Percentiles rank a stretch among this genome's conserved stretches.
These are phyloP conservation scores for Spisula subtruncata DNA, from an alignment of 2,888 invertebrate genomes.

Conservation along the genomic window DNA sequence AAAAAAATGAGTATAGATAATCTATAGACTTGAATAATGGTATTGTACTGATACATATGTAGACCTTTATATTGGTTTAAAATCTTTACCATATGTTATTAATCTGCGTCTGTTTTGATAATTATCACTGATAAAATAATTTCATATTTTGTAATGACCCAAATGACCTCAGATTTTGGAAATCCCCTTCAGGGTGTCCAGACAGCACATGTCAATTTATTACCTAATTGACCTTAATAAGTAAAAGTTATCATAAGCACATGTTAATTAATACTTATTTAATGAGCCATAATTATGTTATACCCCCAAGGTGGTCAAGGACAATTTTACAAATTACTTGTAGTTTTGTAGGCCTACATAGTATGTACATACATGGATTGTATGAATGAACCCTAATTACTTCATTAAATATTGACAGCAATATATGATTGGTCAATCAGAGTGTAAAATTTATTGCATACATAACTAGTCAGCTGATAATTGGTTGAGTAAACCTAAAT, in stretches of 20 bases:
- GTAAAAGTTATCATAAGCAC: slow-evolving; percentile 36
- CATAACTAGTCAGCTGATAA: background rate
- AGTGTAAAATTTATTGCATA: background rate
- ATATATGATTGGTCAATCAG: background rate
- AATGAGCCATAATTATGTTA: background rate
- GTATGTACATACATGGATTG: too few species aligned
- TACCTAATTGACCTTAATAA: slow-evolving; percentile 34
- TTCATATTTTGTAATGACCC: background rate
- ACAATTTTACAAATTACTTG: slow-evolving; percentile 45
- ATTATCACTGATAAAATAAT: background rate
- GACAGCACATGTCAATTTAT: slow-evolving; percentile 38
- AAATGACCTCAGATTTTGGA: background rate
- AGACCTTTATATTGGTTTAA: too few species aligned
- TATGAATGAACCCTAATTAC: background rate
- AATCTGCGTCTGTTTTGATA: background rate
- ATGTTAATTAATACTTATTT: slow-evolving; percentile 49
- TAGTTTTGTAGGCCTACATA: too few species aligned
- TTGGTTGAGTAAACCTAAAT: too few species aligned
- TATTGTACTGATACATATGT: too few species aligned
- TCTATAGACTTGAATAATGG: too few species aligned
- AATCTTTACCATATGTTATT: too few species aligned
- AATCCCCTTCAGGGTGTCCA: background rate
- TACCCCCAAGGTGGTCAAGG: slow-evolving; percentile 25
- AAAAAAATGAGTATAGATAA: too few species aligned
- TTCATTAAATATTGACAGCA: slow-evolving; percentile 17